Evolutionary conservation across 2,888 invertebrate genomes (phyloP).

Genomic region (Flexamia atlantica): DNA sequence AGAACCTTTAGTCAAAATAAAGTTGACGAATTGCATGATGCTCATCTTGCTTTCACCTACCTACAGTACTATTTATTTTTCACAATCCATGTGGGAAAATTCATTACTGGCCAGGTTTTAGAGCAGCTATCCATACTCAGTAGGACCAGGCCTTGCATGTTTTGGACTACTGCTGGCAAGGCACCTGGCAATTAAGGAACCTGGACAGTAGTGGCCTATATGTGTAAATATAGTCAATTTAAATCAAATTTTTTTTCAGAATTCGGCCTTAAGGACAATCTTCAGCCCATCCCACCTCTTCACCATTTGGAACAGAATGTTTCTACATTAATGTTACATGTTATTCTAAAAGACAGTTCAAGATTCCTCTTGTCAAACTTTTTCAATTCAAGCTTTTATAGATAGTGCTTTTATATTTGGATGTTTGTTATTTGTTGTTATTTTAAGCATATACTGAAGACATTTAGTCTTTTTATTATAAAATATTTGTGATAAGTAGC

Average conservation of each 20-base stretch:
- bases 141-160: too few species aligned
- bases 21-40: too few species aligned
- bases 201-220: too few species aligned
- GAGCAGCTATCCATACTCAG: too few species aligned
- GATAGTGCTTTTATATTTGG: constrained; percentile 45
- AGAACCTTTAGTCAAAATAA: too few species aligned
- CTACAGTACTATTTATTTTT: too few species aligned
- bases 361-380: constrained; percentile 5
- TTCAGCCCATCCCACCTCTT: constrained; percentile 16
- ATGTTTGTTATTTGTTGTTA: constrained; percentile 40
- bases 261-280: constrained; percentile 55
- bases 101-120: too few species aligned
- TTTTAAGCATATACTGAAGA: constrained; percentile 36
- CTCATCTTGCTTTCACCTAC: too few species aligned
- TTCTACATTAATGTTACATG: constrained; percentile 34
- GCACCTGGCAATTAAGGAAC: too few species aligned
- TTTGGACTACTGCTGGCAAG: too few species aligned
- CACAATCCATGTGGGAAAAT: too few species aligned
- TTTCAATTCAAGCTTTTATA: constrained; percentile 46
- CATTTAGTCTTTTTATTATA: constrained; percentile 24
- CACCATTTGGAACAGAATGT: background rate
- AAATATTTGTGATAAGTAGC: constrained; percentile 55
- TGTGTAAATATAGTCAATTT: too few species aligned
- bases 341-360: constrained; percentile 54
- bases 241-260: constrained; percentile 34